Evolutionary conservation across 2,888 invertebrate genomes (phyloP).

Genomic region (Metacarcinus magister): DNA sequence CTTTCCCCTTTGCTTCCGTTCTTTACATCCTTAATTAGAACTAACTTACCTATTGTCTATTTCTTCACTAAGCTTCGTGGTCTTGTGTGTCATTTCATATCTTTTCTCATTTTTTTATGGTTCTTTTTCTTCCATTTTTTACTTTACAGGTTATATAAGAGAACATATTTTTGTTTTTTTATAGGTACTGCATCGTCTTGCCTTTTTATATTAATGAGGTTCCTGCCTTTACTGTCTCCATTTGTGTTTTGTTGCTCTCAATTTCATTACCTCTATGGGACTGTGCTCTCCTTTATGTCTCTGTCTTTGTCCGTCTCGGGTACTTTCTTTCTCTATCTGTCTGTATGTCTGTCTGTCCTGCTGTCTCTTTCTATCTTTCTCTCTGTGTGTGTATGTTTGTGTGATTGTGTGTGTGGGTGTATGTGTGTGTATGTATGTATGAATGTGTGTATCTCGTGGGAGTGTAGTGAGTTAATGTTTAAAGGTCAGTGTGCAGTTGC

Average conservation of each 20-base stretch:
- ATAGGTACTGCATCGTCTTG: background rate
- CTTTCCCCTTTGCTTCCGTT: background rate
- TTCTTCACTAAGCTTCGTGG: background rate
- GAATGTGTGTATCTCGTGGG: too few relatives aligned
- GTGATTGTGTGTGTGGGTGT: background rate
- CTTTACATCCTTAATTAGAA: background rate
- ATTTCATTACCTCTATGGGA: background rate
- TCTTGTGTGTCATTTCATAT: background rate
- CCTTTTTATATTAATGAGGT: background rate
- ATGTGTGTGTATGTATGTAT: background rate
- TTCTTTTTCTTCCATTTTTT: background rate
- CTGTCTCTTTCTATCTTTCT: background rate
- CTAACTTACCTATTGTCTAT: background rate
- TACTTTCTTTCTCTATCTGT: background rate
- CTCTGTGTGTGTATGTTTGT: background rate
- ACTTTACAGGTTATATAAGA: background rate
- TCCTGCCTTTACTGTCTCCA: background rate
- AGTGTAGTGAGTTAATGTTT: too few relatives aligned
- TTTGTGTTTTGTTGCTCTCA: background rate
- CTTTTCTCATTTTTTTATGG: background rate
- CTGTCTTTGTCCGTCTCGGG: background rate
- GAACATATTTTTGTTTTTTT: background rate
- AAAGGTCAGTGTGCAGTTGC: too few relatives aligned
- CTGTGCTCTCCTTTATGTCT: background rate
- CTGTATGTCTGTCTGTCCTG: background rate